phyloP scores from a whole-genome alignment of 2,888 invertebrate species.

The Dugesia japonica region DNA sequence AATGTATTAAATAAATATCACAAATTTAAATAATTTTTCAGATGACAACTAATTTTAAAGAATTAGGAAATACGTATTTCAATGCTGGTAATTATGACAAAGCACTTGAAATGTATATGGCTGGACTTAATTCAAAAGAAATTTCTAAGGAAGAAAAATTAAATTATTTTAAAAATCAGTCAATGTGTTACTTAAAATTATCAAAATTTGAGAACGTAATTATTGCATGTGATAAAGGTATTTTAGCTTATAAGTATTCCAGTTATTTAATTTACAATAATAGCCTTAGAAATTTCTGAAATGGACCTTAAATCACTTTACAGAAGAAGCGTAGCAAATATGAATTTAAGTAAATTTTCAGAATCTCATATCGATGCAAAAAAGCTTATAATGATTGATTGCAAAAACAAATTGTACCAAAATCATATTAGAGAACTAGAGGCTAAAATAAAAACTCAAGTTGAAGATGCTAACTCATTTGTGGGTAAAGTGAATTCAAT shows the following conservation, averaged over 20 bases:
- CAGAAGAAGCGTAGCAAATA: neutral
- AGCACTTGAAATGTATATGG: neutral
- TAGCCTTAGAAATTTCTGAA: neutral
- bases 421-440: too few relatives aligned
- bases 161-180: neutral
- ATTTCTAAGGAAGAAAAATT: neutral
- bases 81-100: neutral
- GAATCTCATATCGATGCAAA: too few relatives aligned
- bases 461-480: too few relatives aligned
- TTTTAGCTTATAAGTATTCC: neutral
- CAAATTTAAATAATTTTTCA: neutral
- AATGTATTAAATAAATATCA: too few relatives aligned
- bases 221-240: neutral
- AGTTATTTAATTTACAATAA: too few relatives aligned
- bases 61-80: neutral
- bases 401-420: too few relatives aligned
- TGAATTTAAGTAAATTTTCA: neutral
- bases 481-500: too few relatives aligned
- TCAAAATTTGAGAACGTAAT: neutral
- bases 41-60: neutral
- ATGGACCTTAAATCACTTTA: neutral
- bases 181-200: neutral
- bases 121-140: neutral
- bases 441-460: too few relatives aligned
- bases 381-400: too few relatives aligned